phyloP scores from a whole-genome alignment of 1,140 invertebrate genomes.

The Sipha flava region DNA sequence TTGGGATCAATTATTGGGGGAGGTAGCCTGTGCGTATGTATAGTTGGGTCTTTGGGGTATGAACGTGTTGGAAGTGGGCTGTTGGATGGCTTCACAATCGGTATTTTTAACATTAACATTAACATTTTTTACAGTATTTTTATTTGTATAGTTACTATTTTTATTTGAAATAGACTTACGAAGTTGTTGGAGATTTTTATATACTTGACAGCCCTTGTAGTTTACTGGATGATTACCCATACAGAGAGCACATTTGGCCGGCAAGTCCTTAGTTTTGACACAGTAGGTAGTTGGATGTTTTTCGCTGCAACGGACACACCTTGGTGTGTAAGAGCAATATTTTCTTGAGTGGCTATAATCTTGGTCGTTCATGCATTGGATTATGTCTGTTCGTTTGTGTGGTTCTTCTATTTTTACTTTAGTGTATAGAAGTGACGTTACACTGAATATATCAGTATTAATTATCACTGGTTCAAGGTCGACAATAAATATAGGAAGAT shows the following conservation, averaged over 20 bases:
- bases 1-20: not conserved
- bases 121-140: not conserved
- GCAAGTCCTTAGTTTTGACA: slow-evolving; percentile 39
- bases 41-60: not conserved
- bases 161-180: not conserved
- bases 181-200: not conserved
- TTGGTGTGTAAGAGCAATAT: not conserved
- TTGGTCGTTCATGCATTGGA: slow-evolving; percentile 43
- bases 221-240: slow-evolving; percentile 42
- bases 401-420: slow-evolving; percentile 40
- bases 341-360: slow-evolving; percentile 42
- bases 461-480: slow-evolving; percentile 40
- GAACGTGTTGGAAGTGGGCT: not conserved
- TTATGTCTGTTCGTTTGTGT: slow-evolving; percentile 38
- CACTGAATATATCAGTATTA: slow-evolving; percentile 42
- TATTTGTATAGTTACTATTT: not conserved
- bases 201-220: slow-evolving; percentile 40
- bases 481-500: slow-evolving; percentile 41
- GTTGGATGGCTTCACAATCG: not conserved
- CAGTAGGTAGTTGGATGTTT: slow-evolving; percentile 42
- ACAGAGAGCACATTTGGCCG: slow-evolving; percentile 42
- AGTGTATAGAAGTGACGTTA: slow-evolving; percentile 37
- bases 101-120: not conserved
- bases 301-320: slow-evolving; percentile 43
- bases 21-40: not conserved